Base-by-base conservation (phyloP, 2,888 invertebrate genomes). In the Eurois occulta region DNA sequence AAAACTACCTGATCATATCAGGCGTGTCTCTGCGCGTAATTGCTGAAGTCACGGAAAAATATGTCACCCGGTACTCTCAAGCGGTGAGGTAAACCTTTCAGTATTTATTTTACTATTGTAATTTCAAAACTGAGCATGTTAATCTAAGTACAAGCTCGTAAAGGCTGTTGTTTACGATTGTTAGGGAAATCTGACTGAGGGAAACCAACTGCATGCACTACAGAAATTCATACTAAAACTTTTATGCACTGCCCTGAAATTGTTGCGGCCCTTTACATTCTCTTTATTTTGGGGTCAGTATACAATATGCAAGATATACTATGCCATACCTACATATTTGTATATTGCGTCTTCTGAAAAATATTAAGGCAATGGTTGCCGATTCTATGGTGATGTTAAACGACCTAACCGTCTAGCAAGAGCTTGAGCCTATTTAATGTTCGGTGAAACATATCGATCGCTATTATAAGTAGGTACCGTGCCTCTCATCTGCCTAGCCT, bases 11-110 rank as follows among this genome's bases (percentile, higher is more conserved):
- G 84, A 84, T 83, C 65, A 41, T 77, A 85, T 84, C 84, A 80
- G 70, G 43, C 69, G 72, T 75, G 70, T 76, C 77, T 78, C 62
- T 77, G 58, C 64, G 66, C 67, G 75, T 86, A 84, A 84, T 87
- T 82, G 76, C 77, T 81, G 76, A 87, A 86, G 84, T 86, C 84
- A 87, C 84, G 82, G 87, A 86, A 86, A 84, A 86, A 86, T 81
- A 87, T 87, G 86, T 86, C 85, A 86, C 84, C 74, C 52, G 72
- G 73, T 79, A 76, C 77, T 78, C 75, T 80, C 78, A 75, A 75
- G 69, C 78, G 75, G 80, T 85, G 80, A 87, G 71, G 81, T 86
- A 87, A 86, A 81, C 73, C 78, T 81, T 85, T 85, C 83, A 85
- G 80, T 86, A 78, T 85, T 80, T 87, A 82, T 84, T 85, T 85